These are phyloP conservation scores for Acleris sparsana DNA, from an alignment of 2,888 invertebrate species.

Conservation along the genomic window DNA sequence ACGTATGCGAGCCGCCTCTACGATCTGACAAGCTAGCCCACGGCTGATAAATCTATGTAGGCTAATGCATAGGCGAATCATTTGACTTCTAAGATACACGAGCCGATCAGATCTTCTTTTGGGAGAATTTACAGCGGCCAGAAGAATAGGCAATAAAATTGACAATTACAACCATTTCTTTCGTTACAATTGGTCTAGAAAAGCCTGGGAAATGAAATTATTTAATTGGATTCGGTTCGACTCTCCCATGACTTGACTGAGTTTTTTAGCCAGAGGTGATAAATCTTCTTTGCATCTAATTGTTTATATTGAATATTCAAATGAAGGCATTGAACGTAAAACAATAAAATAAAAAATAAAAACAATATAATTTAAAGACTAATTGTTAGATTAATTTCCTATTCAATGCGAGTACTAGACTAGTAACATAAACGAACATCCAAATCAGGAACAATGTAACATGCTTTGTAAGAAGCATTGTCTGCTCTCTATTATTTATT, in stretches of 20 bases:
- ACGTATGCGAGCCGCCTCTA: constrained; percentile 50
- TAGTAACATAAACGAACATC: constrained; percentile 7
- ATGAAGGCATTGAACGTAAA: background rate
- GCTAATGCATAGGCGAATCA: constrained; percentile 45
- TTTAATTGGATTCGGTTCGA: constrained; percentile 52
- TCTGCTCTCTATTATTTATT: background rate
- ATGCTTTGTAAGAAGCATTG: constrained; percentile 10
- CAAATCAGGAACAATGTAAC: constrained; percentile 9
- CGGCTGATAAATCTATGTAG: constrained; percentile 44
- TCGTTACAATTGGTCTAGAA: constrained; percentile 57
- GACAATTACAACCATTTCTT: constrained; percentile 54
- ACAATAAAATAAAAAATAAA: background rate
- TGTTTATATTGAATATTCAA: constrained; percentile 13
- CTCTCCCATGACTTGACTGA: constrained; percentile 32
- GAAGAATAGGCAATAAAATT: constrained; percentile 50
- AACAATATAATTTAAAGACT: background rate
- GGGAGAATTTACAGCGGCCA: constrained; percentile 42
- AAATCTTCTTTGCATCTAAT: constrained; percentile 11
- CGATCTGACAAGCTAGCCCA: constrained; percentile 47
- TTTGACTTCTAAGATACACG: constrained; percentile 42
- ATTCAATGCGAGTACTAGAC: constrained; percentile 15
- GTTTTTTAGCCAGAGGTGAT: constrained; percentile 13
- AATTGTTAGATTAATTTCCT: background rate
- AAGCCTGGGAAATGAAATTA: constrained; percentile 55
- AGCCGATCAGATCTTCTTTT: constrained; percentile 44